phyloP scores from a whole-genome alignment of 1,140 invertebrate species.

The Drosophila baimaii region DNA sequence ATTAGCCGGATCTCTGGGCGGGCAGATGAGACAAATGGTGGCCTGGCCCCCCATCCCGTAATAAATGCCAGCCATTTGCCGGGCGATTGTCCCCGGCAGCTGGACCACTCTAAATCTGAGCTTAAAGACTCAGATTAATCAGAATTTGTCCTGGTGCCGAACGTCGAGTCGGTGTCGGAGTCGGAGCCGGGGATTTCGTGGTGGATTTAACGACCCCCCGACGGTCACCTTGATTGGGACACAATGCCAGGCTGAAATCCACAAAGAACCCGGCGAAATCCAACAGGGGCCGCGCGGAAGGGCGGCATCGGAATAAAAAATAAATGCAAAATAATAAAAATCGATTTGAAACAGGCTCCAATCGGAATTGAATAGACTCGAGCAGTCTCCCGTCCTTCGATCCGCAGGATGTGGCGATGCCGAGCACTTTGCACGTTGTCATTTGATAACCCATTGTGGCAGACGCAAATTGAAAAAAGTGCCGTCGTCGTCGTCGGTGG shows the following conservation, averaged over 20 bases:
- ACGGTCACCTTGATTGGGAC: constrained; percentile 52
- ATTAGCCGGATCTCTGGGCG: constrained; percentile 47
- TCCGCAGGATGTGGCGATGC: constrained; percentile 60
- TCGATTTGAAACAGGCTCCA: constrained; percentile 81
- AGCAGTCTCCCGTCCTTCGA: constrained; percentile 29
- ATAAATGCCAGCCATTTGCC: constrained; percentile 67
- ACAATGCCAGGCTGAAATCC: constrained; percentile 37
- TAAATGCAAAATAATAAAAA: constrained; percentile 78
- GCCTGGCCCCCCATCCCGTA: constrained; percentile 28
- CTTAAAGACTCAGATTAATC: constrained; percentile 56
- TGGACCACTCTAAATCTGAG: constrained; percentile 48
- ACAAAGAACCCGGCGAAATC: constrained; percentile 25
- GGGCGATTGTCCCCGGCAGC: constrained; percentile 63
- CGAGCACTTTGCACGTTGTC: constrained; percentile 73
- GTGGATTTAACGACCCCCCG: constrained; percentile 37
- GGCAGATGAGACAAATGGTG: constrained; percentile 45
- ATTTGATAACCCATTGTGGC: constrained; percentile 82
- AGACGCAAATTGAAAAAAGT: constrained; percentile 80
- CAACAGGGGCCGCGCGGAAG: constrained; percentile 1
- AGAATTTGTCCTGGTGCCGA: constrained; percentile 54
- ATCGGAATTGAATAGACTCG: constrained; percentile 78
- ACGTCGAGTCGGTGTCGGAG: not conserved
- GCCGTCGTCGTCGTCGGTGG: constrained; percentile 36
- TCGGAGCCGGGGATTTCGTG: constrained; percentile 24
- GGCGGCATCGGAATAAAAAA: constrained; percentile 32